Conservation (phyloP, 2,888 invertebrate species). For the Drosophila cognata region DNA sequence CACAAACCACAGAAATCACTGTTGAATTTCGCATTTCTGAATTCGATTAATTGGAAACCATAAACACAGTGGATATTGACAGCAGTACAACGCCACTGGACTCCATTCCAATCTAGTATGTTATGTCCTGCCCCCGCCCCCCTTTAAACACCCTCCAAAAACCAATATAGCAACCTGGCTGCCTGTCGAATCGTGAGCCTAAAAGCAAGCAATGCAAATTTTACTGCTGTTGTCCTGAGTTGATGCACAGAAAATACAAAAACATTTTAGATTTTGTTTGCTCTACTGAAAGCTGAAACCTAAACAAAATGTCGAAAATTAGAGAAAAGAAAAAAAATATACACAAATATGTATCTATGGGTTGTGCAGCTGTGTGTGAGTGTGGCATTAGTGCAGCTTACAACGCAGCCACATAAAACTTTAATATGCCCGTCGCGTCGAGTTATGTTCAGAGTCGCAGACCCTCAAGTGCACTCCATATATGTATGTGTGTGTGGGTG, state of each 20-base stretch:
- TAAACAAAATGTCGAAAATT: constrained; percentile 62
- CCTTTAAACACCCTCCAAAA: background rate
- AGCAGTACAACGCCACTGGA: background rate
- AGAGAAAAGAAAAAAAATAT: constrained; percentile 28
- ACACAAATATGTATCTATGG: constrained; percentile 29
- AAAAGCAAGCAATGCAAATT: constrained; percentile 28
- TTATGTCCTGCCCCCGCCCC: background rate
- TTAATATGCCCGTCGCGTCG: constrained; percentile 61
- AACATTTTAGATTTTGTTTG: constrained; percentile 49
- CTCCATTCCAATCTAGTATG: constrained; percentile 11
- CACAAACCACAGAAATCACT: background rate
- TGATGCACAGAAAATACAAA: constrained; percentile 29
- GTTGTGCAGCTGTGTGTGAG: constrained; percentile 12
- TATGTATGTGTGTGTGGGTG: constrained; percentile 17
- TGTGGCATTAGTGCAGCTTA: constrained; percentile 41
- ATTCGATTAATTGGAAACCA: constrained; percentile 25
- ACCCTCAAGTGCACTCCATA: constrained; percentile 41
- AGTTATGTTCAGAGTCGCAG: constrained; percentile 38
- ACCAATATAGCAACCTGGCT: constrained; percentile 28
- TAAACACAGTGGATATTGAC: constrained; percentile 5
- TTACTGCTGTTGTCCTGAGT: constrained; percentile 13
- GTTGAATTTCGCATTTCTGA: constrained; percentile 6
- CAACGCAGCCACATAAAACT: constrained; percentile 59
- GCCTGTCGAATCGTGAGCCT: constrained; percentile 1
- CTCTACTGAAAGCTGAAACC: constrained; percentile 53